Evolutionary conservation across 2,113 vertebrate species (phyloP), one percentile per base, ranked within the genome.

Genomic region (Microtus ochrogaster): DNA sequence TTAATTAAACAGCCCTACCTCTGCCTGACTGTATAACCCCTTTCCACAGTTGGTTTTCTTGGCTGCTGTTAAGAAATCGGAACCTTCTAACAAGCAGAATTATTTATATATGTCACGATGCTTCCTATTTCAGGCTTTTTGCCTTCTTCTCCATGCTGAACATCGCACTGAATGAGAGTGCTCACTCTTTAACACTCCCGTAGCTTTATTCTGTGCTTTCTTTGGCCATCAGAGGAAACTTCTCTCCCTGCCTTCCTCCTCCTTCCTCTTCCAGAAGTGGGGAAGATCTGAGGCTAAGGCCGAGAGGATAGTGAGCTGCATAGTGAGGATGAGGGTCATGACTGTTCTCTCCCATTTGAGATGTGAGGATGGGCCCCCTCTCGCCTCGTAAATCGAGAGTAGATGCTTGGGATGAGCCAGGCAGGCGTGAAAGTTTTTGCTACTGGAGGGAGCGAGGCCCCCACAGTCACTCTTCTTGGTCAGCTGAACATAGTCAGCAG

Each of bases 41-140:
- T 97, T 91, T 83, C 66, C 65, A 44, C 49, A 91, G 63, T 65
- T 91, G 94, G 83, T 90, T 93, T 96, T 83, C 33, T 86, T 79
- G 63, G 76, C 78, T 12, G 12, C 68, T 86, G 39, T 83, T 92
- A 88, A 94, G 90, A 77, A 66, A 94, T 78, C 66, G 74, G 90
- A 97, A 95, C 73, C 65, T 91, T 93, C 0, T 70, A 93, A 94
- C 74, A 86, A 84, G 87, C 26, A 74, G 39, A 93, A 96, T 94
- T 95, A 89, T 94, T 96, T 95, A 92, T 91, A 47, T 92, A 82
- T 93, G 93, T 93, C 87, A 39, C 21, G 9, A 72, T 85, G 52
- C 90, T 89, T 92, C 74, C 83, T 93, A 2, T 72, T 93, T 96
- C 83, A 96, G 84, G 83, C 94, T 77, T 19, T 91, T 89, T 41